A percentile compares a stretch with the other conserved stretches of the same genome.
Evolutionary conservation across 2,797 vertebrate genomes (phyloP).

Genomic region (Galagoides demidoff): DNA sequence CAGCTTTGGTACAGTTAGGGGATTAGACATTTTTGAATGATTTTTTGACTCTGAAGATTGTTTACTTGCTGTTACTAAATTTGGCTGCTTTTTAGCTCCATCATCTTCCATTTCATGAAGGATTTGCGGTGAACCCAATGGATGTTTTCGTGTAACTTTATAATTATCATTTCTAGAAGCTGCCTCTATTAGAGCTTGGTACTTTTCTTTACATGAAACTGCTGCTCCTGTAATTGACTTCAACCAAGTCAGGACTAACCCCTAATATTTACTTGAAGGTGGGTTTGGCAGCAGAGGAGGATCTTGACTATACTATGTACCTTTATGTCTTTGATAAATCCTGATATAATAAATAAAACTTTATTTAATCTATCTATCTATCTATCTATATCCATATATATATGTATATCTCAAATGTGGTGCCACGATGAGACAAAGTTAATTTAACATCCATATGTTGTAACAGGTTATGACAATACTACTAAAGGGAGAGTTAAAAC

Average conservation of each 20-base stretch:
- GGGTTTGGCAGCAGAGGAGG: neutral
- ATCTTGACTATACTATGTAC: neutral
- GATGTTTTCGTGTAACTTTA: slow-evolving; percentile 66
- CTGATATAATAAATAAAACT: neutral
- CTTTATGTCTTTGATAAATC: neutral
- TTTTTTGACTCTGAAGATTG: slow-evolving; percentile 70
- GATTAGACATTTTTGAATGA: slow-evolving; percentile 64
- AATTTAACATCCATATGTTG: slow-evolving; percentile 49
- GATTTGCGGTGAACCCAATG: slow-evolving; percentile 65
- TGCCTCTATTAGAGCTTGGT: slow-evolving; percentile 25
- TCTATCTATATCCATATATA: too few species aligned
- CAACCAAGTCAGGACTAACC: slow-evolving; percentile 37
- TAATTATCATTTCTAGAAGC: slow-evolving; percentile 58
- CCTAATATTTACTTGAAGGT: slow-evolving; percentile 12
- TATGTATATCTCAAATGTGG: slow-evolving; percentile 21
- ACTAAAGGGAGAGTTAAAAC: slow-evolving; percentile 22
- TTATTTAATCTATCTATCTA: neutral
- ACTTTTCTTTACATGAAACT: slow-evolving; percentile 37
- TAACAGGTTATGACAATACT: neutral
- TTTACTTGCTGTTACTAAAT: slow-evolving; percentile 71
- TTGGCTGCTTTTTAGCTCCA: slow-evolving; percentile 58
- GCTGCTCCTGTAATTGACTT: neutral
- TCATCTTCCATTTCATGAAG: slow-evolving; percentile 63
- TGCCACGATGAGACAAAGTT: slow-evolving; percentile 46
- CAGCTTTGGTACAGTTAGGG: slow-evolving; percentile 61